Percentiles rank a stretch among this genome's conserved stretches.
Conservation (phyloP, 1,140 invertebrate species). For the Asobara japonica region DNA sequence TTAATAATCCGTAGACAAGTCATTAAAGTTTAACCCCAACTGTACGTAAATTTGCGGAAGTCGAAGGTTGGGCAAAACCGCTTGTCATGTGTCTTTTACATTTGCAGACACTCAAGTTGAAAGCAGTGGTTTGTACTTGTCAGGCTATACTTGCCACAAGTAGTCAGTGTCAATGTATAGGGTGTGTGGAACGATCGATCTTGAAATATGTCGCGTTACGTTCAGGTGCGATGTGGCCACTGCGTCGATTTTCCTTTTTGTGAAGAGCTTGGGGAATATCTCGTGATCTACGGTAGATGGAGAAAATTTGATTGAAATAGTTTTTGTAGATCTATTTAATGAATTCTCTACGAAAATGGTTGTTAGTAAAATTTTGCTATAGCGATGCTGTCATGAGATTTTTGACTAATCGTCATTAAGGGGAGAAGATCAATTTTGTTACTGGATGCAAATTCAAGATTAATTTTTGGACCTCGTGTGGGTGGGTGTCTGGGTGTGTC, state of each 20-base stretch:
- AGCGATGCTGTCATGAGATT: no score
- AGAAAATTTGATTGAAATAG: background rate
- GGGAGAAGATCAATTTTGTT: no score
- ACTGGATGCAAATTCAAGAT: no score
- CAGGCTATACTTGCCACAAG: background rate
- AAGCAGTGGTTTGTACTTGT: background rate
- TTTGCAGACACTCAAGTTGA: background rate
- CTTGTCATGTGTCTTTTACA: slow-evolving; percentile 5
- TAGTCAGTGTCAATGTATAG: background rate
- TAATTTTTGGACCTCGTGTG: no score
- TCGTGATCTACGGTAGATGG: background rate
- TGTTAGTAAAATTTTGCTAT: no score
- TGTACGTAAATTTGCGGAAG: background rate
- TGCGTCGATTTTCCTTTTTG: no score
- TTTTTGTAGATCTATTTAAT: background rate
- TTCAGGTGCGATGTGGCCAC: no score
- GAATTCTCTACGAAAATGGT: no score
- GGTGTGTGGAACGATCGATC: background rate
- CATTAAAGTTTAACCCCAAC: background rate
- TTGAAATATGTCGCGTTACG: background rate
- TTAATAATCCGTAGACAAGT: background rate
- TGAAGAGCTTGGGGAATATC: no score
- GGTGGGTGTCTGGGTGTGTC: no score
- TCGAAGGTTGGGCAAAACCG: background rate
- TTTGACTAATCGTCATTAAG: no score